Evolutionary conservation across 2,113 vertebrate species (phyloP), one percentile per base, ranked within the genome.

Genomic region (Turnix velox): DNA sequence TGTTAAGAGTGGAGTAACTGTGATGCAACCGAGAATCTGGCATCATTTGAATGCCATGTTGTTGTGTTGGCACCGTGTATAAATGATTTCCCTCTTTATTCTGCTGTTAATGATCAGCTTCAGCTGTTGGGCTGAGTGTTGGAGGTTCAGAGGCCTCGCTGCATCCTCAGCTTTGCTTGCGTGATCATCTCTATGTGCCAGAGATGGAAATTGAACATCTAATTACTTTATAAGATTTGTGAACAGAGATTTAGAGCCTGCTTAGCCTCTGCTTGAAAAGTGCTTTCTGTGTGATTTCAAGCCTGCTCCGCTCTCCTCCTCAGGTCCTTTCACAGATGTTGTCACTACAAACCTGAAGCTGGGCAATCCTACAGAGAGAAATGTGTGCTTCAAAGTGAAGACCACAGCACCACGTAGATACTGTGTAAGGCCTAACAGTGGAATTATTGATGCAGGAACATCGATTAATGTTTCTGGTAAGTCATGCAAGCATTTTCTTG

Each of bases 361-460:
- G 33, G 97, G 98, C 96, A 99, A 99, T 96, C 99, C 99, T 11
- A 99, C 99, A 97, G 99, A 99, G 91, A 98, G 98, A 96, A 99
- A 99, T 77, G 98, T 99, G 90, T 99, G 99, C 95, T 99, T 99
- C 96, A 99, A 99, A 98, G 99, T 99, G 91, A 99, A 99, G 98
- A 99, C 99, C 58, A 99, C 99, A 8, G 99, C 99, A 12, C 99
- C 99, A 3, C 99, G 99, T 66, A 98, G 99, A 93, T 99, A 99
- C 97, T 99, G 99, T 57, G 99, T 99, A 94, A 98, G 99, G 94
- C 99, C 99, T 92, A 99, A 99, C 98, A 99, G 99, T 58, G 99
- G 99, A 88, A 98, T 99, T 97, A 99, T 99, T 7, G 99, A 99
- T 87, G 98, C 98, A 10, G 99, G 99, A 88, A 98, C 99, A 93